Conservation (phyloP, 2,888 invertebrate species). For the Limnephilus rhombicus region DNA sequence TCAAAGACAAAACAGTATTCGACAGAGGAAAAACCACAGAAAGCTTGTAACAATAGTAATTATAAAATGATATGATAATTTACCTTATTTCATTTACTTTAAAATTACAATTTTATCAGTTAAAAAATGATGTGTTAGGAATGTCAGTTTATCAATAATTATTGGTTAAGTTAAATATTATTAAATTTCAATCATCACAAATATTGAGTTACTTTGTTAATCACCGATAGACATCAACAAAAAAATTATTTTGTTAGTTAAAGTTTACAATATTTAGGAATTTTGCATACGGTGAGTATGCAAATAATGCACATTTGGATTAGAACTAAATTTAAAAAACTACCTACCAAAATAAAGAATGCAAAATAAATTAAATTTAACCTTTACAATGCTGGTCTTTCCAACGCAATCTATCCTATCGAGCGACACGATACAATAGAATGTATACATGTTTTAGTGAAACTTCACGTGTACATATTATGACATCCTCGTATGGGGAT, state of each 20-base stretch:
- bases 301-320: background rate
- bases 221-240: background rate
- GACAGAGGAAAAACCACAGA: background rate
- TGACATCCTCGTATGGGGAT: no score
- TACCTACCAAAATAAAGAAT: background rate
- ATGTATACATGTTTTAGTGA: no score
- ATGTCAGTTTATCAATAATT: slow-evolving; percentile 11
- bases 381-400: background rate
- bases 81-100: background rate
- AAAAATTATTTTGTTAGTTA: background rate
- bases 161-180: background rate
- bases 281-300: background rate
- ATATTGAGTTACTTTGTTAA: slow-evolving; percentile 1
- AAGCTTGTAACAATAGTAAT: background rate
- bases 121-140: slow-evolving; percentile 23
- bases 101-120: background rate
- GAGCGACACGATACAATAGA: no score
- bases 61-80: background rate
- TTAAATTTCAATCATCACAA: background rate
- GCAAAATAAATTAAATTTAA: background rate
- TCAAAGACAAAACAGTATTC: background rate
- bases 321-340: background rate
- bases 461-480: no score
- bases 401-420: no score
- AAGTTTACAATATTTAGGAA: background rate